Conservation (phyloP, 2,797 vertebrate genomes). For the Mormyrus proboscirostris region DNA sequence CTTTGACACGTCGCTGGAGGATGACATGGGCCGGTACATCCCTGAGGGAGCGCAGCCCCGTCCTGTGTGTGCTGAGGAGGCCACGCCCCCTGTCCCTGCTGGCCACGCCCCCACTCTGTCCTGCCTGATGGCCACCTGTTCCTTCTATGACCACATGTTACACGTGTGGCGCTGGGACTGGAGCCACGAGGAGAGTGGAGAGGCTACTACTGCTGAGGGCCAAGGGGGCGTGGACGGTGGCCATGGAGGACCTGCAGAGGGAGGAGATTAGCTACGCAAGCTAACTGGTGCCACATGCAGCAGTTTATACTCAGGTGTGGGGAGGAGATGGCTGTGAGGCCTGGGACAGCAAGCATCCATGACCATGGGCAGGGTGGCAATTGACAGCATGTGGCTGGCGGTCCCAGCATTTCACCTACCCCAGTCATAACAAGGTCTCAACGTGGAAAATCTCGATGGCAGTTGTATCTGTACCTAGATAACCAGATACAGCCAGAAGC, state of each 20-base stretch:
- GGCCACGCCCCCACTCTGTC: slow-evolving; percentile 35
- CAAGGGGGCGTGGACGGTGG: not conserved
- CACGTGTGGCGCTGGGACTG: slow-evolving; percentile 88
- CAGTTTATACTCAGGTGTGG: not conserved
- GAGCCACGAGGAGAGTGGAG: slow-evolving; percentile 39
- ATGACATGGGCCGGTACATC: slow-evolving; percentile 55
- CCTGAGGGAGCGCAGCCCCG: slow-evolving; percentile 22
- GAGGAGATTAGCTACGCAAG: not conserved
- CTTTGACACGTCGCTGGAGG: slow-evolving; percentile 65
- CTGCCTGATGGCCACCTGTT: slow-evolving; percentile 81
- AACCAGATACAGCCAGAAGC: not conserved
- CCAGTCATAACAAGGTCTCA: not conserved
- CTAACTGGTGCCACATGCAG: not conserved
- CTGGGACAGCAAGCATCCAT: not conserved
- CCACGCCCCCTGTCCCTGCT: not conserved
- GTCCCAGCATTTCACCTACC: not conserved
- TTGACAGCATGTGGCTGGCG: too few species aligned
- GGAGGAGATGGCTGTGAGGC: not conserved
- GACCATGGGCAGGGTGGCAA: not conserved
- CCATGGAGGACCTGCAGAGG: not conserved
- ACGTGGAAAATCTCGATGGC: not conserved
- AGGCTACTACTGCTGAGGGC: slow-evolving; percentile 12
- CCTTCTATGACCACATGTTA: slow-evolving; percentile 86
- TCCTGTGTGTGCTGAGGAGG: not conserved
- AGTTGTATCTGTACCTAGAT: not conserved